These are phyloP conservation scores for Rhincodon typus DNA, from an alignment of 2,797 vertebrate genomes.

Conservation along the genomic window DNA sequence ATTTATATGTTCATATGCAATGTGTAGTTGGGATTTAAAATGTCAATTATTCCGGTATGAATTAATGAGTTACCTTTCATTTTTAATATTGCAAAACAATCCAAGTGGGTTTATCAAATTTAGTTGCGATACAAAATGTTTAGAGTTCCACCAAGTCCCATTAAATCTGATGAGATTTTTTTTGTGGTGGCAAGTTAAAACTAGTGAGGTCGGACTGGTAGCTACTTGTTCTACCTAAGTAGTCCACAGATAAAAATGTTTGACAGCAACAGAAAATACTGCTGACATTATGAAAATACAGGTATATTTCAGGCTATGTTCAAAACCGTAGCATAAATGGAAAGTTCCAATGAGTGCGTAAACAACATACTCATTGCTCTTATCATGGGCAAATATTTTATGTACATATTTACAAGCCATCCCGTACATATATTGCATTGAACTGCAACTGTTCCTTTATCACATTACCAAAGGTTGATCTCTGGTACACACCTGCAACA, in stretches of 20 bases:
- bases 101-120: neutral
- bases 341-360: neutral
- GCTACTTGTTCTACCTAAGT: neutral
- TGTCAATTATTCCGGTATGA: too few species aligned
- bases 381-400: neutral
- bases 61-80: neutral
- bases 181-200: neutral
- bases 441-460: neutral
- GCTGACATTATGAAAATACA: neutral
- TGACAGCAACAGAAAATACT: neutral
- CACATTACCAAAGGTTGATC: neutral
- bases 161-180: neutral
- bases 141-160: neutral
- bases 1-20: too few species aligned
- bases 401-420: neutral
- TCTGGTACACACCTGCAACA: slow-evolving; percentile 76
- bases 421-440: neutral
- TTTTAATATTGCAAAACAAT: neutral
- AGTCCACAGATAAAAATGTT: neutral
- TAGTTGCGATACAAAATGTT: neutral
- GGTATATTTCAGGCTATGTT: neutral
- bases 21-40: too few species aligned
- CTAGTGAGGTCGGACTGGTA: neutral
- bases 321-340: neutral
- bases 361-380: neutral